Evolutionary conservation across 2,888 invertebrate species (phyloP).

Genomic region (Gastrophysa polygoni): DNA sequence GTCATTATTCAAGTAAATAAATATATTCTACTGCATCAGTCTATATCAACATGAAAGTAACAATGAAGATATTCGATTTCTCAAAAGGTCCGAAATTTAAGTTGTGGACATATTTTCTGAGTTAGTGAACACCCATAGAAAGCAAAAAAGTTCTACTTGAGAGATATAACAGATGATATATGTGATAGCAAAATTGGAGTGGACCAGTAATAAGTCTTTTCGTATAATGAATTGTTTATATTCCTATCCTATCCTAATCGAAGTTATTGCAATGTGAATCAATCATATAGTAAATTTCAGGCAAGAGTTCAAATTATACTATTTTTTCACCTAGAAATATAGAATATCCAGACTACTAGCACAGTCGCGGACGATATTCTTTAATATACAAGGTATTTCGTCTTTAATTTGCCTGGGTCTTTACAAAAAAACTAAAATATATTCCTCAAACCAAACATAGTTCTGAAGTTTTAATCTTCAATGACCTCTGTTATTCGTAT

Average conservation of each 20-base stretch:
- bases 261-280: neutral
- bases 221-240: neutral
- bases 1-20: constrained; percentile 26
- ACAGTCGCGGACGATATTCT: no score
- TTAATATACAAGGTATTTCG: no score
- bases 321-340: no score
- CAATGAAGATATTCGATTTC: constrained; percentile 7
- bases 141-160: neutral
- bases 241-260: neutral
- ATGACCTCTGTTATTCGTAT: no score
- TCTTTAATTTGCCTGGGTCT: no score
- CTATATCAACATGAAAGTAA: constrained; percentile 29
- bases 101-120: neutral
- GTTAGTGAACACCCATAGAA: neutral
- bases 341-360: no score
- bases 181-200: neutral
- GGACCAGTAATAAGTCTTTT: neutral
- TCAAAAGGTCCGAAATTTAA: neutral
- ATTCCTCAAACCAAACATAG: no score
- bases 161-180: neutral
- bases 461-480: no score
- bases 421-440: no score
- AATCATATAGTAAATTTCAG: neutral
- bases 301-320: no score
- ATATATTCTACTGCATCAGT: constrained; percentile 30